Evolutionary conservation across 2,113 vertebrate genomes (phyloP), one percentile per base, ranked within the genome.

Genomic region (Motacilla alba): DNA sequence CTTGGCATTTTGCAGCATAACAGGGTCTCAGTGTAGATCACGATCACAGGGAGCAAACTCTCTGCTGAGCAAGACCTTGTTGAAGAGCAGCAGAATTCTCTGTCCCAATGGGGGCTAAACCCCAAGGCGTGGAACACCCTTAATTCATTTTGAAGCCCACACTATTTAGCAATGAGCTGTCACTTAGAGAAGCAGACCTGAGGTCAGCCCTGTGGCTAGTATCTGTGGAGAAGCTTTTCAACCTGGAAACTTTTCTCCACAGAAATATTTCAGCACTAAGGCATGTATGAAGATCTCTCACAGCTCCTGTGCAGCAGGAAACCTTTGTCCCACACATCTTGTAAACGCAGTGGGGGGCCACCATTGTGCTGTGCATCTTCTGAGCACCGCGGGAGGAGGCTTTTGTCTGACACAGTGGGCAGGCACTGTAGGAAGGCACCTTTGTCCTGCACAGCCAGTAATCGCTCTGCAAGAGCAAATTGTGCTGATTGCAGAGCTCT

Each of bases 271-370:
- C 49, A 13, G 49, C 1, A 0, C 9, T 1, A 13, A 80, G 77
- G 49, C 41, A 2, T 13, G 2, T 72, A 55, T 9, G 56, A 74
- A 85, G 83, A 79, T 89, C 72, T 82, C 68, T 39, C 56, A 7
- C 37, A 10, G n/a, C 79, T 89, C 79, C 76, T 28, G 50, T 22
- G 88, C 89, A 79, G 84, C 84, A 64, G 84, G 68, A 96, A 96
- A 80, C 68, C 74, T 96, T 97, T 95, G 90, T 95, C 93, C 93
- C 87, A 49, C 75, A 58, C 74, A 75, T 95, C 93, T 95, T 95
- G 88, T 96, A 83, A 84, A 81, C 41, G 18, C 60, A 0, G 82
- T 43, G 3, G 87, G 93, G 56, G 86, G 26, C 33, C 90, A 86
- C 76, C 83, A 79, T 95, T 95, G 93, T 97, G 73, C 80, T 3